Conservation (phyloP, 30 jellyfish, hydroid and myxozoan species). For the Catostylus mosaicus region DNA sequence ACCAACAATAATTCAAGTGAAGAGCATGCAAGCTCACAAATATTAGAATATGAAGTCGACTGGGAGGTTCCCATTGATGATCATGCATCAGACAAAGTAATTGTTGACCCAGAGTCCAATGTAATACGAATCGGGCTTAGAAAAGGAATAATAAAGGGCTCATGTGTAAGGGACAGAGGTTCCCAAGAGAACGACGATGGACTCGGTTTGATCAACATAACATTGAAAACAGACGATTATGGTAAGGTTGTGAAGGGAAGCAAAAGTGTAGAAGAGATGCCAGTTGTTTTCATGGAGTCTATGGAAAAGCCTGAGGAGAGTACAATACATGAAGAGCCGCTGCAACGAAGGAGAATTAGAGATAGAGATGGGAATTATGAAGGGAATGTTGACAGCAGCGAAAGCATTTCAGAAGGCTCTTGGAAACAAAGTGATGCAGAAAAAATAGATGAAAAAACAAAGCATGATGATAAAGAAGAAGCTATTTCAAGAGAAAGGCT, state of each 20-base stretch:
- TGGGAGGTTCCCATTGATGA: conserved; percentile 63
- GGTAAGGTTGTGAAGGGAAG: neutral
- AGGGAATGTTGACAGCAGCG: conserved; percentile 5
- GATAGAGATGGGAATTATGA: neutral
- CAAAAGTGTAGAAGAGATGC: conserved; percentile 23
- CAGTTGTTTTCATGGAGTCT: conserved; percentile 32
- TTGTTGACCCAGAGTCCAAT: conserved; percentile 54
- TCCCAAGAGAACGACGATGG: neutral
- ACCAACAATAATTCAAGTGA: neutral
- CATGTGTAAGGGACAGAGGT: conserved; percentile 25
- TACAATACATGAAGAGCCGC: neutral
- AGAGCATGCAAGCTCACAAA: neutral
- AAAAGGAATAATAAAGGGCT: conserved; percentile 56
- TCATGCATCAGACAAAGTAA: conserved; percentile 32
- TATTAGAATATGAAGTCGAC: conserved; percentile 63
- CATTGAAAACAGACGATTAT: neutral
- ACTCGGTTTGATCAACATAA: neutral
- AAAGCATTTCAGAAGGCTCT: neutral
- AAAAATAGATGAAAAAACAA: neutral
- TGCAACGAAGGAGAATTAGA: neutral
- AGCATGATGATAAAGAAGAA: conserved; percentile 9
- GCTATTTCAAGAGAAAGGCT: neutral
- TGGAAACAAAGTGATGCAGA: neutral
- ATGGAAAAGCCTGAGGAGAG: conserved; percentile 5
- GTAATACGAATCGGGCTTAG: conserved; percentile 49